These are phyloP conservation scores for Coregonus sp. DNA, from an alignment of 2,797 vertebrate genomes.

Conservation along the genomic window DNA sequence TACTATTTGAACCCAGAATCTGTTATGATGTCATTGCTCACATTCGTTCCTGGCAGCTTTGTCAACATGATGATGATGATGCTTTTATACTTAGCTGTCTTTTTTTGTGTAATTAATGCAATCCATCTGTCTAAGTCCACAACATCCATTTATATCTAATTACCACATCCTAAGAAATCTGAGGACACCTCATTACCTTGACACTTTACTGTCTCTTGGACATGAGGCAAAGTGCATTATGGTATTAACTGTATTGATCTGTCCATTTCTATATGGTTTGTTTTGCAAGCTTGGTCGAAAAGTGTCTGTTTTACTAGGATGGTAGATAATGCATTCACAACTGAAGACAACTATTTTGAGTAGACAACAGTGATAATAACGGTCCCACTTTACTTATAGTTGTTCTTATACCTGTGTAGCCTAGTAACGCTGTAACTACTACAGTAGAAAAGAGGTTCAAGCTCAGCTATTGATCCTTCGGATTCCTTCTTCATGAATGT, in stretches of 20 bases:
- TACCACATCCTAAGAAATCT: no score
- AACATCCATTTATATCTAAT: no score
- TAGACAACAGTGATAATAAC: constrained; percentile 50
- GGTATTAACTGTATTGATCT: constrained; percentile 64
- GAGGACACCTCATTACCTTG: no score
- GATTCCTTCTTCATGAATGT: not conserved
- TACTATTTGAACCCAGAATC: not conserved
- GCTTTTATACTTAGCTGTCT: no score
- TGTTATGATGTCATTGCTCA: not conserved
- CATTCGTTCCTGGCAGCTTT: no score
- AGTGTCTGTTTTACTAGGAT: constrained; percentile 8
- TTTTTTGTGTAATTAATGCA: no score
- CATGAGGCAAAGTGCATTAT: constrained; percentile 30
- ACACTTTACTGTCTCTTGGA: no score
- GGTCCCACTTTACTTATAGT: constrained; percentile 50
- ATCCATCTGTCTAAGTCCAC: no score
- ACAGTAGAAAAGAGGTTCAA: not conserved
- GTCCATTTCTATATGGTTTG: constrained; percentile 22
- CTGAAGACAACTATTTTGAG: constrained; percentile 34
- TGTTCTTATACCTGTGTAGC: not conserved
- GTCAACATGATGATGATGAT: no score
- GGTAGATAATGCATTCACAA: not conserved
- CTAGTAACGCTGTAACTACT: not conserved
- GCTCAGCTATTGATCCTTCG: not conserved
- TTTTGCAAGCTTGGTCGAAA: constrained; percentile 63